phyloP scores from a whole-genome alignment of 2,888 invertebrate genomes.

The Leptodirus hochenwartii region DNA sequence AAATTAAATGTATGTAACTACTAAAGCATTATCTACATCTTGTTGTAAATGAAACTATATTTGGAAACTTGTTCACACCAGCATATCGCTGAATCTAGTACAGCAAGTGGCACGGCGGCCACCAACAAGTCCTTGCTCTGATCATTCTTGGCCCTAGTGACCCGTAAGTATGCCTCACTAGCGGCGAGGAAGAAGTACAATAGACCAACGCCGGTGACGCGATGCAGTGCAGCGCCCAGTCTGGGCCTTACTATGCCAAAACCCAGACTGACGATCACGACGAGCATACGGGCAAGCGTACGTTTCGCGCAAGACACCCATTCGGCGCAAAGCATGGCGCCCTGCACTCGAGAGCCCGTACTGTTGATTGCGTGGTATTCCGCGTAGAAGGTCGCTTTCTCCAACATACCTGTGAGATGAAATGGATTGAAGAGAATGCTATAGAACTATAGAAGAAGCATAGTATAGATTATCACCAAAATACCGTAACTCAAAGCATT shows the following conservation, averaged over 20 bases:
- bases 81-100: slow-evolving; percentile 72
- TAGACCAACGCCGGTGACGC: slow-evolving; percentile 62
- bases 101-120: slow-evolving; percentile 70
- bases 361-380: slow-evolving; percentile 67
- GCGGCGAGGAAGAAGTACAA: slow-evolving; percentile 70
- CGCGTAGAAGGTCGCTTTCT: slow-evolving; percentile 79
- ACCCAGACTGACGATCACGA: slow-evolving; percentile 85
- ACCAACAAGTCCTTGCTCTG: slow-evolving; percentile 47
- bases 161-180: slow-evolving; percentile 72
- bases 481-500: no score
- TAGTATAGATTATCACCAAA: no score
- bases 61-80: no score
- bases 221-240: slow-evolving; percentile 72
- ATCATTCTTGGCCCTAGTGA: slow-evolving; percentile 42
- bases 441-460: no score
- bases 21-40: no score
- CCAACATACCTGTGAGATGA: no score
- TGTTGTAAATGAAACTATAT: no score
- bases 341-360: slow-evolving; percentile 42
- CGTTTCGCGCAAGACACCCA: slow-evolving; percentile 82
- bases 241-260: slow-evolving; percentile 93
- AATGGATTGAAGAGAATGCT: no score
- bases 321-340: slow-evolving; percentile 72
- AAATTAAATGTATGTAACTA: no score
- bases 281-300: slow-evolving; percentile 80